phyloP scores from a whole-genome alignment of 1,140 invertebrate species.

The Aculops lycopersici region DNA sequence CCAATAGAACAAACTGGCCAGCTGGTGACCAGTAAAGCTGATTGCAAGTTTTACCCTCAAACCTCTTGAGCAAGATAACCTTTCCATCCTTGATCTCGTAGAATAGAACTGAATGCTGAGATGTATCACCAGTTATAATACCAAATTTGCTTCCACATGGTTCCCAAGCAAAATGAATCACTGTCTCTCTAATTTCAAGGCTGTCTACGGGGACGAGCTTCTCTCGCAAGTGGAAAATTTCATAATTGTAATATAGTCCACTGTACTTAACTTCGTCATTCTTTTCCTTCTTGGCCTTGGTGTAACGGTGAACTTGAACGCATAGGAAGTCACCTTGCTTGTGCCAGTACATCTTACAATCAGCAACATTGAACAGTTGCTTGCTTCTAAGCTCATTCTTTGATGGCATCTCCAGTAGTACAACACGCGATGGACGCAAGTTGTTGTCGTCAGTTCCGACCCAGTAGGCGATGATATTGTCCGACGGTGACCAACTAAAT shows the following conservation, averaged over 20 bases:
- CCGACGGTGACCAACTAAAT: constrained; percentile 89
- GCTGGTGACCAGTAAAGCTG: constrained; percentile 82
- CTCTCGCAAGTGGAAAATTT: constrained; percentile 90
- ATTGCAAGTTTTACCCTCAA: constrained; percentile 67
- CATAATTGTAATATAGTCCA: constrained; percentile 91
- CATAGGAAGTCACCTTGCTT: constrained; percentile 87
- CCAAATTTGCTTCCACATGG: constrained; percentile 79
- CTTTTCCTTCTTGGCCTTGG: constrained; percentile 65
- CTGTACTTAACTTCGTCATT: constrained; percentile 49
- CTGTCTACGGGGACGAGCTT: constrained; percentile 94
- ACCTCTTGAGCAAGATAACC: constrained; percentile 25
- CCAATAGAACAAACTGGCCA: constrained; percentile 76
- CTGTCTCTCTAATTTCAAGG: constrained; percentile 46
- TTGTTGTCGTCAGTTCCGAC: constrained; percentile 74
- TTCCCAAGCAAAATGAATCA: constrained; percentile 92
- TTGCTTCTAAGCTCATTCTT: constrained; percentile 71
- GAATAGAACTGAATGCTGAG: constrained; percentile 53
- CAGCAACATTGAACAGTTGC: constrained; percentile 86
- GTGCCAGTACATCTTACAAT: constrained; percentile 97
- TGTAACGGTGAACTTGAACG: constrained; percentile 88
- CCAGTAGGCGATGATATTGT: constrained; percentile 88
- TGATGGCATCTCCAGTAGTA: constrained; percentile 21
- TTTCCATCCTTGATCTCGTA: constrained; percentile 62
- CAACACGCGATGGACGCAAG: constrained; percentile 25
- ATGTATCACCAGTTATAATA: constrained; percentile 69